phyloP scores from a whole-genome alignment of 2,797 vertebrate species.

The Hirundo rustica region DNA sequence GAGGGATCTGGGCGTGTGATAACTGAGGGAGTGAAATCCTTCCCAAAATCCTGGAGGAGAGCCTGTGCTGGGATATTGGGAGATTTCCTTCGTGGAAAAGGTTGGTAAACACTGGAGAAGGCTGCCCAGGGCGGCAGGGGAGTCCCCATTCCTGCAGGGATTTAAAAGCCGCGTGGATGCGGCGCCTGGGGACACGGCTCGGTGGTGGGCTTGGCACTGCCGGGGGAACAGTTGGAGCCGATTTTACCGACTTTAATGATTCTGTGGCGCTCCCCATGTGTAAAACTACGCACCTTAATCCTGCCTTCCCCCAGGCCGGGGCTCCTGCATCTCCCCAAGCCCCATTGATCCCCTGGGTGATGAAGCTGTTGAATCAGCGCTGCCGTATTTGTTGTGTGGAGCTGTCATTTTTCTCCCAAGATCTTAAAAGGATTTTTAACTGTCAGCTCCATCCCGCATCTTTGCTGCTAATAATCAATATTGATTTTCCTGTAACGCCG shows the following conservation, averaged over 20 bases:
- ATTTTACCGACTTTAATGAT: neutral
- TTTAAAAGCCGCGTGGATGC: accelerated
- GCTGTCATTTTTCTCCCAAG: slow-evolving; percentile 58
- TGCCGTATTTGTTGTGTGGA: slow-evolving; percentile 35
- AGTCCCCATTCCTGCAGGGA: neutral
- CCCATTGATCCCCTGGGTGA: slow-evolving; percentile 55
- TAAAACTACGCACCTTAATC: accelerated
- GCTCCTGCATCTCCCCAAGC: neutral
- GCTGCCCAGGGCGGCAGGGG: too few species aligned
- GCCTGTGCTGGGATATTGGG: neutral
- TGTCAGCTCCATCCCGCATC: slow-evolving; percentile 42
- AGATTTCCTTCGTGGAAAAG: neutral
- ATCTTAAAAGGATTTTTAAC: slow-evolving; percentile 65
- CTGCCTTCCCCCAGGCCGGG: neutral
- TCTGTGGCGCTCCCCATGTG: neutral
- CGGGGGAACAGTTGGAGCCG: accelerated
- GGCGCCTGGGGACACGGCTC: neutral
- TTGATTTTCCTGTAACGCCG: slow-evolving; percentile 67
- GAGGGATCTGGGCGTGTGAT: too few species aligned
- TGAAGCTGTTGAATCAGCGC: slow-evolving; percentile 51
- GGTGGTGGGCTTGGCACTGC: neutral
- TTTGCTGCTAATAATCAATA: slow-evolving; percentile 74
- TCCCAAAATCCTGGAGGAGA: too few species aligned
- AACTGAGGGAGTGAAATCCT: too few species aligned
- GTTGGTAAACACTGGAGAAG: neutral